Conservation (phyloP, 2,113 vertebrate species). For the Silurus glanis region DNA sequence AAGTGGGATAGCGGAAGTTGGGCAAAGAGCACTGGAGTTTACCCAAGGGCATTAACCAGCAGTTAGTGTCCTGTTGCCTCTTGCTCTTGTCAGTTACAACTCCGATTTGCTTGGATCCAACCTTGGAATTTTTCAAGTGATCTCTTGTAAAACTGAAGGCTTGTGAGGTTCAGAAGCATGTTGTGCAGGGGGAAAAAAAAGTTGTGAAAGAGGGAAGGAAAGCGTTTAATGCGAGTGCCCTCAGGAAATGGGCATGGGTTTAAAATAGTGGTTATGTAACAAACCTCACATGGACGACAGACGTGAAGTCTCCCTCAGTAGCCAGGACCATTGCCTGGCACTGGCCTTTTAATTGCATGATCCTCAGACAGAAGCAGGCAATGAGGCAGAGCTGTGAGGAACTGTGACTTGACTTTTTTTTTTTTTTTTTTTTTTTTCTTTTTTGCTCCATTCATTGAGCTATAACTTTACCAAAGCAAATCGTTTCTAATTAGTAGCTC, state of each 20-base stretch:
- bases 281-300: slow-evolving; percentile 40
- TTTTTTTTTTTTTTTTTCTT: neutral
- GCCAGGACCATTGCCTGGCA: slow-evolving; percentile 9
- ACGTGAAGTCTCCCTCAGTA: slow-evolving; percentile 38
- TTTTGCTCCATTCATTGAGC: slow-evolving; percentile 19
- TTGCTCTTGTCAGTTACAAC: neutral
- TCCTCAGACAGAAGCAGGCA: slow-evolving; percentile 7
- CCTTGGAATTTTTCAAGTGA: neutral
- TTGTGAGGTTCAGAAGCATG: neutral
- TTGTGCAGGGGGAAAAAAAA: neutral
- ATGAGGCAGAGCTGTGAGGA: slow-evolving; percentile 2
- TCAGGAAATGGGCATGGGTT: slow-evolving; percentile 52
- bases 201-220: slow-evolving; percentile 25
- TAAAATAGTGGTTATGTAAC: slow-evolving; percentile 58
- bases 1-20: slow-evolving; percentile 15
- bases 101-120: neutral
- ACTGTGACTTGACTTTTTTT: neutral
- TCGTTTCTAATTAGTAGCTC: slow-evolving; percentile 37
- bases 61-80: slow-evolving; percentile 6
- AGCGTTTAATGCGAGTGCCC: slow-evolving; percentile 39
- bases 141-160: neutral
- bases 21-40: slow-evolving; percentile 26
- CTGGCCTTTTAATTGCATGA: slow-evolving; percentile 20
- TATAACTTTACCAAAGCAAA: slow-evolving; percentile 27
- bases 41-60: slow-evolving; percentile 19